Conservation (phyloP, 2,888 invertebrate species). For the Orthonychiurus folsomi region DNA sequence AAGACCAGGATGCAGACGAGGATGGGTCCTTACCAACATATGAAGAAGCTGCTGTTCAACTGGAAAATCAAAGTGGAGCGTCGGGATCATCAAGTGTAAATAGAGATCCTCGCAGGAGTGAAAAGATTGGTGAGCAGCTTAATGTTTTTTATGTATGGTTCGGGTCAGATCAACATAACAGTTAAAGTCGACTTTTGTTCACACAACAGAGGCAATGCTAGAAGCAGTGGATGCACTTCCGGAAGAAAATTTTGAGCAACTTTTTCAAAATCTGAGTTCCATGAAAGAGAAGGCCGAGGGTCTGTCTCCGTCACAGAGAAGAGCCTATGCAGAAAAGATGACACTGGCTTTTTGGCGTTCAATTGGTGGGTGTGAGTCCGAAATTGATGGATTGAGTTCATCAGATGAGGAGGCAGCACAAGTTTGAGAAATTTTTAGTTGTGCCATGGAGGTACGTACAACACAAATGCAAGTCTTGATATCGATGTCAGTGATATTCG, state of each 20-base stretch:
- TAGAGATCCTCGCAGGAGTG: not conserved
- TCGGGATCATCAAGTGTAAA: too few species aligned
- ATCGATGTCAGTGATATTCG: too few species aligned
- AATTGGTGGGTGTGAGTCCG: slow-evolving; percentile 60
- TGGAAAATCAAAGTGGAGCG: too few species aligned
- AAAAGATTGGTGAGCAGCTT: slow-evolving; percentile 1
- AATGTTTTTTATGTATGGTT: not conserved
- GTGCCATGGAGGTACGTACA: too few species aligned
- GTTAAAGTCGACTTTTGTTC: not conserved
- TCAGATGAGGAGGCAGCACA: too few species aligned
- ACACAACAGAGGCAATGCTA: slow-evolving; percentile 28
- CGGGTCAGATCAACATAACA: not conserved
- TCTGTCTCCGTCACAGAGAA: slow-evolving; percentile 56
- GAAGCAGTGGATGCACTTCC: slow-evolving; percentile 36
- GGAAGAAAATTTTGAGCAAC: slow-evolving; percentile 38
- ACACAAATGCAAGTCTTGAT: too few species aligned
- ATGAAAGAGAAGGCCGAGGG: slow-evolving; percentile 60
- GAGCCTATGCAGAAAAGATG: slow-evolving; percentile 61
- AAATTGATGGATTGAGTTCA: slow-evolving; percentile 48
- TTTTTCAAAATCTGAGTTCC: slow-evolving; percentile 57
- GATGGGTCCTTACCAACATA: too few species aligned
- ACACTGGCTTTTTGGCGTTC: slow-evolving; percentile 65
- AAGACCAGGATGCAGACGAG: not conserved
- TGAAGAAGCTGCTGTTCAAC: too few species aligned
- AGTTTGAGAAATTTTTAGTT: too few species aligned